Evolutionary conservation across 2,113 vertebrate species (phyloP).

Genomic region (Caracal caracal): DNA sequence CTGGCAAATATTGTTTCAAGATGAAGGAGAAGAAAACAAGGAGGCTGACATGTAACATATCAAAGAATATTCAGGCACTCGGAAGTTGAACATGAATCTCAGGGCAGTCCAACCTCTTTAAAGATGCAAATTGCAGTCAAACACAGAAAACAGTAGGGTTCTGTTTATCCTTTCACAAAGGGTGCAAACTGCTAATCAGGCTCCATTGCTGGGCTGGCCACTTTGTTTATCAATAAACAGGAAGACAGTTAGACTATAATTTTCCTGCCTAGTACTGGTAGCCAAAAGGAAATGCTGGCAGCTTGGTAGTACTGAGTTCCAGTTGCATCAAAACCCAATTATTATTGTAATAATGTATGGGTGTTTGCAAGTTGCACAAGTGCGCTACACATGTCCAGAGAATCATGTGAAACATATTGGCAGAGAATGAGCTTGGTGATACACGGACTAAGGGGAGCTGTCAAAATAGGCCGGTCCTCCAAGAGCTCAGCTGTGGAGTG

Average conservation of each 20-base stretch:
- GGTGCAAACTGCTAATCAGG: constrained; percentile 80
- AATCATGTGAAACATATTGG: constrained; percentile 72
- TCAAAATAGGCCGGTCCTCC: constrained; percentile 78
- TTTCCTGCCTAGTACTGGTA: constrained; percentile 70
- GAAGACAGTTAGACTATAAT: constrained; percentile 79
- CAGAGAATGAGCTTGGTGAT: constrained; percentile 67
- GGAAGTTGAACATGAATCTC: constrained; percentile 78
- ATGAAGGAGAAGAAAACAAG: constrained; percentile 72
- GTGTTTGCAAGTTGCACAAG: constrained; percentile 66
- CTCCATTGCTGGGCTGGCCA: constrained; percentile 73
- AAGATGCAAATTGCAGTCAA: constrained; percentile 82
- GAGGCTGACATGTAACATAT: constrained; percentile 66
- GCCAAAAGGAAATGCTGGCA: constrained; percentile 79
- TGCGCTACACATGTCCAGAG: neutral
- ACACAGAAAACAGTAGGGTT: constrained; percentile 81
- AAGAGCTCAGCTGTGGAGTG: constrained; percentile 69
- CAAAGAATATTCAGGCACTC: constrained; percentile 66
- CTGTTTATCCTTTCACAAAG: constrained; percentile 85
- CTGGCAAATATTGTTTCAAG: constrained; percentile 60
- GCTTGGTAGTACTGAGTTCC: constrained; percentile 70
- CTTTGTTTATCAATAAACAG: constrained; percentile 81
- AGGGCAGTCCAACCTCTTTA: constrained; percentile 80
- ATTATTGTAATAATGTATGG: constrained; percentile 68
- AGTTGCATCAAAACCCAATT: constrained; percentile 75
- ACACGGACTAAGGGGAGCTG: constrained; percentile 65